Conservation (phyloP, 2,888 invertebrate genomes). For the Hemithea aestivaria region DNA sequence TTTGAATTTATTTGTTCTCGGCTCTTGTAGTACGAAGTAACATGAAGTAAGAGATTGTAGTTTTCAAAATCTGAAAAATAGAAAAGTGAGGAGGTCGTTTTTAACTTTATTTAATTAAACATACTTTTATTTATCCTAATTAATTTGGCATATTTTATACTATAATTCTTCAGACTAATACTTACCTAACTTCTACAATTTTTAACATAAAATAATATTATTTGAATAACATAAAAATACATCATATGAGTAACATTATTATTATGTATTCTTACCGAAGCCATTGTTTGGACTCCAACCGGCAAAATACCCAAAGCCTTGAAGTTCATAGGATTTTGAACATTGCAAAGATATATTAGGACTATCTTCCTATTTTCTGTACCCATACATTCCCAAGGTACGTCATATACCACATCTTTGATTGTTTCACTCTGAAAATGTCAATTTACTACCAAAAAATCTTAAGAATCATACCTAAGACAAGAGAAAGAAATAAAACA, state of each 20-base stretch:
- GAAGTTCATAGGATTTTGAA: constrained; percentile 35
- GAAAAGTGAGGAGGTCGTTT: too few relatives aligned
- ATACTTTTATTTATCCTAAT: too few relatives aligned
- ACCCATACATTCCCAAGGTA: constrained; percentile 46
- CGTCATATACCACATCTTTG: constrained; percentile 32
- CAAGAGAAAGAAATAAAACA: too few relatives aligned
- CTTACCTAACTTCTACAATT: too few relatives aligned
- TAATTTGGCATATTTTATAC: too few relatives aligned
- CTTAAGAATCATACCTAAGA: too few relatives aligned
- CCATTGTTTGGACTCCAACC: constrained; percentile 43
- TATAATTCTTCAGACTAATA: too few relatives aligned
- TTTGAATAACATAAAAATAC: too few relatives aligned
- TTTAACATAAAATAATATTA: too few relatives aligned
- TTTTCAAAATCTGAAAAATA: constrained; percentile 36
- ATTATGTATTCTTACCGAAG: constrained; percentile 30
- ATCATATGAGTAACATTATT: too few relatives aligned
- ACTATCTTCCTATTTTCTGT: constrained; percentile 28
- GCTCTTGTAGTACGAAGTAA: constrained; percentile 20
- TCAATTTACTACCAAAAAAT: not conserved
- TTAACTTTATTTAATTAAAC: too few relatives aligned
- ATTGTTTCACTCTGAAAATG: constrained; percentile 35
- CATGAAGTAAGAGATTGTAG: constrained; percentile 32
- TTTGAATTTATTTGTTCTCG: too few relatives aligned
- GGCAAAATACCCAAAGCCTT: constrained; percentile 34
- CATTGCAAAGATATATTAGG: constrained; percentile 30